Conservation (phyloP, 2,888 invertebrate genomes). For the Cheilosia soror region DNA sequence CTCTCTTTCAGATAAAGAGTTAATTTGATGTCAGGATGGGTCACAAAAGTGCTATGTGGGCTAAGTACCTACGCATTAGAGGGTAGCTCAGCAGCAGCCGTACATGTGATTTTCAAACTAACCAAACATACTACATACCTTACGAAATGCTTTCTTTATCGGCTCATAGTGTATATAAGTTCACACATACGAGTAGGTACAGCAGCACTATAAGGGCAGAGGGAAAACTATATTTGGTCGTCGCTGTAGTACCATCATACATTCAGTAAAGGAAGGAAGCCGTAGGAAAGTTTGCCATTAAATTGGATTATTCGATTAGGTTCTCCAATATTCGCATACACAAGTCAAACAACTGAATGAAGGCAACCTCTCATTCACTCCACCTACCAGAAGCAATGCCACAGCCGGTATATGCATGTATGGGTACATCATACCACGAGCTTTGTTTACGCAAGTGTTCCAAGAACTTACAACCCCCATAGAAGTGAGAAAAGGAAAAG, state of each 20-base stretch:
- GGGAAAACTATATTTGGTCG: not conserved
- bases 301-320: constrained; percentile 71
- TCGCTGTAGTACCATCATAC: constrained; percentile 20
- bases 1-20: too few species aligned
- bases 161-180: too few species aligned
- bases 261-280: constrained; percentile 55
- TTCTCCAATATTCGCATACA: constrained; percentile 14
- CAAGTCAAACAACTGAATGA: constrained; percentile 1
- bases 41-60: too few species aligned
- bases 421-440: not conserved
- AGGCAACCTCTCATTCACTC: not conserved
- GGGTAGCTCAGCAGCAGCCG: too few species aligned
- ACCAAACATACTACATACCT: too few species aligned
- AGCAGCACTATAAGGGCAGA: too few species aligned
- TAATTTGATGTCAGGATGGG: too few species aligned
- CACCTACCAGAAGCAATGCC: not conserved
- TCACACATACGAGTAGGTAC: too few species aligned
- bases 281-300: constrained; percentile 32
- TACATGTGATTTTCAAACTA: too few species aligned
- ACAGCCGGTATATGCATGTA: not conserved
- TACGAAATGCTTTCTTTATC: too few species aligned
- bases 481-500: constrained; percentile 4
- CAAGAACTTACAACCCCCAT: constrained; percentile 4
- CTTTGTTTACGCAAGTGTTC: constrained; percentile 10
- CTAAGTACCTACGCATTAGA: too few species aligned